phyloP scores from a whole-genome alignment of 2,797 vertebrate genomes.

The Chaenodraco wilsoni region DNA sequence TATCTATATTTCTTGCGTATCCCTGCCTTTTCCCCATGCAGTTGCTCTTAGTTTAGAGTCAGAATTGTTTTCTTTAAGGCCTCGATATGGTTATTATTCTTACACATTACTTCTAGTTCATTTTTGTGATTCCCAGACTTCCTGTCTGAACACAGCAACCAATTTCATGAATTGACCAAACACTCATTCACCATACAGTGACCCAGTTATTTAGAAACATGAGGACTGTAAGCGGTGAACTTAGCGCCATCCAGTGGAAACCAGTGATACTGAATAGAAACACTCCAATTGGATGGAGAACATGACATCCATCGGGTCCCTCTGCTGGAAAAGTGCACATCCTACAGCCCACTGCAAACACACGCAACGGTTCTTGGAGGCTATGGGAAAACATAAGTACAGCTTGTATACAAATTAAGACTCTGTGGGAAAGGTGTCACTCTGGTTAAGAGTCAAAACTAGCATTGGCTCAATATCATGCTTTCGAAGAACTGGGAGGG shows the following conservation, averaged over 20 bases:
- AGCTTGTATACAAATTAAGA: not conserved
- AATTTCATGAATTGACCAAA: slow-evolving; percentile 43
- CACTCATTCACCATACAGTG: slow-evolving; percentile 56
- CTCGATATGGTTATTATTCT: not conserved
- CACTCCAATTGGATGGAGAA: slow-evolving; percentile 20
- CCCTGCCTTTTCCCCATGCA: slow-evolving; percentile 18
- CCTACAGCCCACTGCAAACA: slow-evolving; percentile 48
- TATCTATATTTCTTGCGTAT: slow-evolving; percentile 2
- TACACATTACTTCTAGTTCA: not conserved
- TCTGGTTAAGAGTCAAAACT: slow-evolving; percentile 1
- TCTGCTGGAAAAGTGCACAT: slow-evolving; percentile 74
- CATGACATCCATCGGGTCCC: slow-evolving; percentile 53
- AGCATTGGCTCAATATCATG: not conserved
- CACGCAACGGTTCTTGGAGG: slow-evolving; percentile 7
- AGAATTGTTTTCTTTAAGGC: not conserved
- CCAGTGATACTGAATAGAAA: slow-evolving; percentile 52
- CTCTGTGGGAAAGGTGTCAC: not conserved
- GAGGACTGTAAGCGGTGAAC: slow-evolving; percentile 4
- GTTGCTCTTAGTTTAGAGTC: slow-evolving; percentile 8
- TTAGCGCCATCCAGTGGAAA: slow-evolving; percentile 82
- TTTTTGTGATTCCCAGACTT: not conserved
- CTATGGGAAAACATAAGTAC: not conserved
- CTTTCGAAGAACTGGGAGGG: too few relatives aligned
- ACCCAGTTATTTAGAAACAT: slow-evolving; percentile 56
- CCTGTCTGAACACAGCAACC: slow-evolving; percentile 11